Evolutionary conservation across 2,888 invertebrate species (phyloP).

Genomic region (Orchestes rusci): DNA sequence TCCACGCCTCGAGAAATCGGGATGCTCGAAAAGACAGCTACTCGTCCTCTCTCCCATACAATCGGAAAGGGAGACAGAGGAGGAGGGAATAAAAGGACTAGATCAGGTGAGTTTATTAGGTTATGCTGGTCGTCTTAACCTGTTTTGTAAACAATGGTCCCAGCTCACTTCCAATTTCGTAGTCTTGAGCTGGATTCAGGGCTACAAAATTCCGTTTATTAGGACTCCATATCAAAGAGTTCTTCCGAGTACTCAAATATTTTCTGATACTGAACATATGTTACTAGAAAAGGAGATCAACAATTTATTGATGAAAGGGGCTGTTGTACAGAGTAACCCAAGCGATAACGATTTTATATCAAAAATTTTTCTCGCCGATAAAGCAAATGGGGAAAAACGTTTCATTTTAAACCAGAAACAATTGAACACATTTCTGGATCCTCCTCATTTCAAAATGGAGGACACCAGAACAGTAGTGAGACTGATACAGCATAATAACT

Average conservation of each 20-base stretch:
- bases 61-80: no score
- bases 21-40: no score
- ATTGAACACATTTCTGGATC: background rate
- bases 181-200: no score
- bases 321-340: background rate
- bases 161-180: background rate
- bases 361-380: background rate
- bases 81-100: no score
- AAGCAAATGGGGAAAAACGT: background rate
- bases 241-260: no score
- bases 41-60: no score
- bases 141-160: background rate
- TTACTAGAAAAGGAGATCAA: background rate
- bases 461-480: background rate
- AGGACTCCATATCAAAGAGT: no score
- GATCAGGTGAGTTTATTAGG: background rate
- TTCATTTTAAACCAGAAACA: background rate
- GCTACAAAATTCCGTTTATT: no score
- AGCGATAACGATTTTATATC: background rate
- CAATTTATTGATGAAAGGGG: background rate
- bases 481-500: background rate
- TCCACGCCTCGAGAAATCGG: no score
- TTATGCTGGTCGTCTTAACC: background rate
- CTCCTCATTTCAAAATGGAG: background rate
- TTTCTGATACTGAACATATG: no score